These are phyloP conservation scores for Rhodophaea formosa DNA, from an alignment of 2,888 invertebrate species.

Conservation along the genomic window DNA sequence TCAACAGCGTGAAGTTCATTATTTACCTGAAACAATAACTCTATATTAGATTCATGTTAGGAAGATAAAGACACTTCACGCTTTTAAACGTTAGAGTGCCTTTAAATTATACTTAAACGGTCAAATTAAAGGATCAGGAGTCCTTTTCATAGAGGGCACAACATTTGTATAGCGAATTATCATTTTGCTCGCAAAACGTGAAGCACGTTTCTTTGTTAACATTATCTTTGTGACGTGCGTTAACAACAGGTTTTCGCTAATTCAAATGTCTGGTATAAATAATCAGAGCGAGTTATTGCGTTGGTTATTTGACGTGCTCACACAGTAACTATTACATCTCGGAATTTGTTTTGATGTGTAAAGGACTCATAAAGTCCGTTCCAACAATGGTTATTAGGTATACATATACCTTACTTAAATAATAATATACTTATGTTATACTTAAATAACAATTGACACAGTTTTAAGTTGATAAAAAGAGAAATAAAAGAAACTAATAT, in stretches of 20 bases:
- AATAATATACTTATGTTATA: no score
- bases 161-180: constrained; percentile 53
- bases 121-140: constrained; percentile 55
- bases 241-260: constrained; percentile 5
- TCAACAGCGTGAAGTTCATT: not conserved
- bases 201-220: constrained; percentile 43
- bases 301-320: not conserved
- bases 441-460: no score
- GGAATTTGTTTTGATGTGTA: no score
- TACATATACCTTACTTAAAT: no score
- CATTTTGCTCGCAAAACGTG: constrained; percentile 39
- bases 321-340: no score
- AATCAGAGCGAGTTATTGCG: not conserved
- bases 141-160: constrained; percentile 33
- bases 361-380: no score
- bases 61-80: constrained; percentile 3
- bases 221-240: constrained; percentile 22
- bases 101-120: constrained; percentile 31
- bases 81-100: constrained; percentile 19
- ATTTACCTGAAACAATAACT: constrained; percentile 40
- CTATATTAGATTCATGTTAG: constrained; percentile 15
- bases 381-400: no score
- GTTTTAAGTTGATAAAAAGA: no score
- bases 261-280: not conserved
- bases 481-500: no score